phyloP scores from a whole-genome alignment of 2,888 invertebrate genomes.

The Meiosimyza platycephala region DNA sequence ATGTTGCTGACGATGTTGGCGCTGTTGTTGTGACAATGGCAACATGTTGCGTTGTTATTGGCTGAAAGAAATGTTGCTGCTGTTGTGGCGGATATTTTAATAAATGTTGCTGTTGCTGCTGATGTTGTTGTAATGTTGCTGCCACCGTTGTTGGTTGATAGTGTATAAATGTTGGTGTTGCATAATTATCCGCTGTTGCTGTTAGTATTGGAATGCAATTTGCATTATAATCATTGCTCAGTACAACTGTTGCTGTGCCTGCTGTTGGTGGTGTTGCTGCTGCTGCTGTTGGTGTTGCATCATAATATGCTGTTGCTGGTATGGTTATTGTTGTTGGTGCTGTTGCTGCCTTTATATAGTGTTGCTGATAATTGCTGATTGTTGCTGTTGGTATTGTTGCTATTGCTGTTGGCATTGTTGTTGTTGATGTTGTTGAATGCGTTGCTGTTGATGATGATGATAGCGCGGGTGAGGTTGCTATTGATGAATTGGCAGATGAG shows the following conservation, averaged over 20 bases:
- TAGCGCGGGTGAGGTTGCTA: conserved; percentile 59
- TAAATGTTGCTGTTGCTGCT: conserved; percentile 44
- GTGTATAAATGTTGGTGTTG: conserved; percentile 35
- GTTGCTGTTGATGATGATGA: conserved; percentile 57
- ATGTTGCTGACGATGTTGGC: conserved; percentile 53
- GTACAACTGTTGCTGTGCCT: conserved; percentile 57
- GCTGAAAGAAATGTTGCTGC: conserved; percentile 43
- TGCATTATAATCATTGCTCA: conserved; percentile 60
- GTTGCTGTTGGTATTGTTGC: conserved; percentile 44
- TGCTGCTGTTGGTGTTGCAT: conserved; percentile 42
- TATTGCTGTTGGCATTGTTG: conserved; percentile 59
- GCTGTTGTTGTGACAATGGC: conserved; percentile 39
- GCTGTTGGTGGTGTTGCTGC: conserved; percentile 51
- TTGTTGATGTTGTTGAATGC: conserved; percentile 61
- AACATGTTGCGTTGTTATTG: conserved; percentile 27
- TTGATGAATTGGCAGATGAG: conserved; percentile 45
- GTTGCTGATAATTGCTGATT: conserved; percentile 44
- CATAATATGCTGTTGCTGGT: conserved; percentile 37
- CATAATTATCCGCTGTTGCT: conserved; percentile 40
- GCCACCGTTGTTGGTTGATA: conserved; percentile 38
- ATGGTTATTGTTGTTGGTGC: conserved; percentile 36
- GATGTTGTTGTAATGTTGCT: conserved; percentile 26
- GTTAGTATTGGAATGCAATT: conserved; percentile 63
- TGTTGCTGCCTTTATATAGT: conserved; percentile 56
- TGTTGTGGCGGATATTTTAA: conserved; percentile 7